Base-by-base conservation (phyloP, 2,888 invertebrate genomes). In the Anagyrus pseudococci region DNA sequence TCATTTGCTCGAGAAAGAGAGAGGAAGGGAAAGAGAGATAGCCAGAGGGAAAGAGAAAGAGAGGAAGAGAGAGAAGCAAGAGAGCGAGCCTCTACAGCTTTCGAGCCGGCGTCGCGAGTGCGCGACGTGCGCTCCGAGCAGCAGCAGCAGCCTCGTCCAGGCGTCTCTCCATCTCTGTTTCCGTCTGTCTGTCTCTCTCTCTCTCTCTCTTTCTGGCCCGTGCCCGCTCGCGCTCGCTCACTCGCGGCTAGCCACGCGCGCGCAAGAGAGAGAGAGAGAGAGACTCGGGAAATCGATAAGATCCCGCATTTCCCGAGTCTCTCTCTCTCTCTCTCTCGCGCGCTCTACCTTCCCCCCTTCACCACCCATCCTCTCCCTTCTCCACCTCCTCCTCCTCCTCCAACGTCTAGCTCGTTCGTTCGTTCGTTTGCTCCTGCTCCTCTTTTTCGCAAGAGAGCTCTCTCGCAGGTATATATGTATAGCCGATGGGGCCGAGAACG, bases 221-320 rank as follows among this genome's bases (percentile, higher is more conserved):
- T n/a, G n/a, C n/a, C n/a, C 37, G 26, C 37, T 55, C 50, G 25
- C 33, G 41, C 54, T 48, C 17, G 26, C 49, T 55, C 56, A 37
- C 46, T 46, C 47, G 55, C 47, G 55, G 58, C 49, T 61, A 58
- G 65, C 65, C 61, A 60, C 58, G 57, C 61, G 58, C 49, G 44
- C 48, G n/a, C n/a, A n/a, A n/a, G n/a, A n/a, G n/a, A n/a, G n/a
- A n/a, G n/a, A n/a, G n/a, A n/a, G n/a, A n/a, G n/a, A n/a, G n/a
- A n/a, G 54, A 50, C 54, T 60, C 53, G 54, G 64, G 29, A 66
- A 66, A 62, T 66, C 65, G 65, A 62, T 62, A 62, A 66, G 58
- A 66, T 62, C 58, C 62, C 61, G 61, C 62, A 65, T 65, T 61
- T 61, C 47, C 58, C 61, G 58, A 61, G 65, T 60, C 4, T n/a